These are phyloP conservation scores for Periplaneta americana DNA, from an alignment of 1,140 invertebrate genomes.

Conservation along the genomic window DNA sequence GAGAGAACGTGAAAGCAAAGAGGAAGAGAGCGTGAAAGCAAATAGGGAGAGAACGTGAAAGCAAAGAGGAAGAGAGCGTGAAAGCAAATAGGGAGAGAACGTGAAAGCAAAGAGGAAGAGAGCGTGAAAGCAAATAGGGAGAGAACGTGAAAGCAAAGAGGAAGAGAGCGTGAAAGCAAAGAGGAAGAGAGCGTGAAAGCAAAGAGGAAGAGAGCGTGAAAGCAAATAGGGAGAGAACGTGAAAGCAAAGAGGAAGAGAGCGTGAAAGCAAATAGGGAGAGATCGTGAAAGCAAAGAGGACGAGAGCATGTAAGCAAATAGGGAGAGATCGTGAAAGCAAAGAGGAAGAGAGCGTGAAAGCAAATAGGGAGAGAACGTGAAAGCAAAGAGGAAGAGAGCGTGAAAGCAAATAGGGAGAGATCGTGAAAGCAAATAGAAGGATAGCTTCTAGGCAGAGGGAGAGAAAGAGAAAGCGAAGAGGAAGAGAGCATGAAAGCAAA, in stretches of 20 bases:
- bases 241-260: too few relatives aligned
- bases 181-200: background rate
- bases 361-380: too few relatives aligned
- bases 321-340: too few relatives aligned
- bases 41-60: background rate
- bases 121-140: background rate
- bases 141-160: background rate
- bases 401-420: background rate
- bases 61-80: background rate
- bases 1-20: background rate
- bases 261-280: too few relatives aligned
- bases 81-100: background rate
- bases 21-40: background rate
- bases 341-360: too few relatives aligned
- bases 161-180: background rate
- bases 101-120: background rate
- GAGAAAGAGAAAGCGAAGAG: background rate
- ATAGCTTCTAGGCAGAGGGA: background rate
- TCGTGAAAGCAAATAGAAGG: background rate
- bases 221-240: too few relatives aligned
- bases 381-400: background rate
- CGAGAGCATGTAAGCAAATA: too few relatives aligned
- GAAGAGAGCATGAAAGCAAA: background rate
- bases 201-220: too few relatives aligned
- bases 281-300: too few relatives aligned